Evolutionary conservation across 1,140 invertebrate species (phyloP).

Genomic region (Megalonaias nervosa): DNA sequence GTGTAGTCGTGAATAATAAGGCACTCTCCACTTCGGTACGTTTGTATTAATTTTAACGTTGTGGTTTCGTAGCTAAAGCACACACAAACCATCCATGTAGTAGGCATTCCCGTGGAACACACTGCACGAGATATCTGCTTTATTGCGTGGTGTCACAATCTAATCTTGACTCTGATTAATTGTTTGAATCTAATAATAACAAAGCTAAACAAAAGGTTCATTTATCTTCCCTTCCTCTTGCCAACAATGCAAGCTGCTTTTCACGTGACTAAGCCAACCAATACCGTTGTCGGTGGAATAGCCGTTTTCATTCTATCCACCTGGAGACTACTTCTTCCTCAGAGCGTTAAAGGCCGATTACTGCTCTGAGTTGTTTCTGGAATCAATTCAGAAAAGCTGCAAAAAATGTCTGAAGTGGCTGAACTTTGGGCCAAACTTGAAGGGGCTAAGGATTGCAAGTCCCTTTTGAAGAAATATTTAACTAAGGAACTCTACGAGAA

Average conservation of each 20-base stretch:
- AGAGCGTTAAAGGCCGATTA: not conserved
- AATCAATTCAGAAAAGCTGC: not conserved
- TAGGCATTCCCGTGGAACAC: not conserved
- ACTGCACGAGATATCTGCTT: too few relatives aligned
- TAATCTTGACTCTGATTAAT: too few relatives aligned
- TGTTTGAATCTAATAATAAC: too few relatives aligned
- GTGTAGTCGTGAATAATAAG: constrained; percentile 55
- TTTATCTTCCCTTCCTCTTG: too few relatives aligned
- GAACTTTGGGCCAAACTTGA: constrained; percentile 35
- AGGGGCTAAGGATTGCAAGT: constrained; percentile 46
- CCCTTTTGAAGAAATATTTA: constrained; percentile 54
- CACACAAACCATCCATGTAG: not conserved
- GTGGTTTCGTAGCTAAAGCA: not conserved
- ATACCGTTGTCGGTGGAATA: not conserved
- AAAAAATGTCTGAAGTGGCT: constrained; percentile 15
- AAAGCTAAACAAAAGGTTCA: too few relatives aligned
- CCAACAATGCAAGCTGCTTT: too few relatives aligned
- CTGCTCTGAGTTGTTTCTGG: not conserved
- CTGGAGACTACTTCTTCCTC: not conserved
- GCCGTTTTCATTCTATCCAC: not conserved
- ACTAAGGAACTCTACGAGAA: constrained; percentile 47
- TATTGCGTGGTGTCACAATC: too few relatives aligned
- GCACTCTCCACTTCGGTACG: constrained; percentile 49
- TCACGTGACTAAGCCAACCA: not conserved
- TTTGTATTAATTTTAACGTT: too few relatives aligned